Percentiles rank a stretch among this genome's conserved stretches.
Evolutionary conservation across 2,113 vertebrate species (phyloP).

Genomic region (Suncus etruscus): DNA sequence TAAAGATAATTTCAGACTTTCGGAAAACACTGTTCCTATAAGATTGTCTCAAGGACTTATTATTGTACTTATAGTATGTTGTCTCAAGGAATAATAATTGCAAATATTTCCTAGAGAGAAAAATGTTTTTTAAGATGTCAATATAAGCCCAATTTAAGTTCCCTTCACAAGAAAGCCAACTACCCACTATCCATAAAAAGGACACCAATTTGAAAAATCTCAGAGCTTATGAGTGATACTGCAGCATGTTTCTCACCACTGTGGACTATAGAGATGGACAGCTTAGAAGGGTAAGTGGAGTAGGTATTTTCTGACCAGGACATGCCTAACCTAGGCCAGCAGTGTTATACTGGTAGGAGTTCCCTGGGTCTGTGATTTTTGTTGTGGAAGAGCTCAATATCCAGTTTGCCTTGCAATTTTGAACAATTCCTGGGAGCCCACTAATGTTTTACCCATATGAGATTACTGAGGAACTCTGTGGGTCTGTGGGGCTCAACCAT

Average conservation of each 20-base stretch:
- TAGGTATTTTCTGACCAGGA: not conserved
- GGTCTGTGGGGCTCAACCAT: not conserved
- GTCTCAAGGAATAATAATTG: not conserved
- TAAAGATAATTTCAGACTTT: not conserved
- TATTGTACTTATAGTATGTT: not conserved
- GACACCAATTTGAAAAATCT: not conserved
- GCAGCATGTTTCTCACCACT: not conserved
- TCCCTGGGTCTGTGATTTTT: not conserved
- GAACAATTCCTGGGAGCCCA: not conserved
- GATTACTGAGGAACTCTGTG: not conserved
- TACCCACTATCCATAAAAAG: not conserved
- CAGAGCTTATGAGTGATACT: not conserved
- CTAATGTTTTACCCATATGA: not conserved
- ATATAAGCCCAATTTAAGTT: not conserved
- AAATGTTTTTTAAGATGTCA: no score
- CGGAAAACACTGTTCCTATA: not conserved
- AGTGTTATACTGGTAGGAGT: no score
- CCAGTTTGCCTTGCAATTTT: not conserved
- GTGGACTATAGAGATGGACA: not conserved
- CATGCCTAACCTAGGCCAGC: not conserved
- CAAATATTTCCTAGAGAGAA: slow-evolving; percentile 3
- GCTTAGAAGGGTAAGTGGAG: not conserved
- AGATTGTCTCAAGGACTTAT: not conserved
- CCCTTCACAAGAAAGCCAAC: not conserved
- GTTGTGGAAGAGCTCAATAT: not conserved